A percentile compares a stretch with the other conserved stretches of the same genome.
Conservation (phyloP, 2,888 invertebrate genomes). For the Disparrhopalites patrizii region DNA sequence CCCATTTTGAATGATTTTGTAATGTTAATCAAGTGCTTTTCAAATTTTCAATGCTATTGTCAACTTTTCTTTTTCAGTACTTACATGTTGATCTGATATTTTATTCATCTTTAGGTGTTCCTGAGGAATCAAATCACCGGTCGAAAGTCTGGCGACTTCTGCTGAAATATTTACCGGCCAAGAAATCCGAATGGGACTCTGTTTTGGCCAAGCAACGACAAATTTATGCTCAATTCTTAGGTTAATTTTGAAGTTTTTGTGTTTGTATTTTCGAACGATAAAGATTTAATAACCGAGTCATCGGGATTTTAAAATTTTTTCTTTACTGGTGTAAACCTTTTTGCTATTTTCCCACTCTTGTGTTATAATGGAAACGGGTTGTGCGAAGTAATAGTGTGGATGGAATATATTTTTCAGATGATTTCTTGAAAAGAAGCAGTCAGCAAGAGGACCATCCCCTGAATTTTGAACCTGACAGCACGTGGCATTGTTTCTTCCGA, state of each 20-base stretch:
- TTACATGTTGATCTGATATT: not conserved
- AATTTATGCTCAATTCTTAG: conserved; percentile 75
- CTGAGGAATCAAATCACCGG: conserved; percentile 77
- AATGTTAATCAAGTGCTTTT: not conserved
- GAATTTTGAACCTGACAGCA: conserved; percentile 89
- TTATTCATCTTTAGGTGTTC: conserved; percentile 64
- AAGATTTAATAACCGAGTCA: not conserved
- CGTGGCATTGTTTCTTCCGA: conserved; percentile 93
- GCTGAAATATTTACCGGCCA: conserved; percentile 75
- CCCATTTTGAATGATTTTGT: not conserved
- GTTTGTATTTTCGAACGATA: not conserved
- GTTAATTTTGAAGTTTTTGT: conserved; percentile 52
- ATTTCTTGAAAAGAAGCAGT: conserved; percentile 9
- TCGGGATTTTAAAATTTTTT: too few relatives aligned
- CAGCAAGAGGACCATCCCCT: conserved; percentile 74
- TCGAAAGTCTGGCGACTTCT: conserved; percentile 84
- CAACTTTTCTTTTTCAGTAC: not conserved
- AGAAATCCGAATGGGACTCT: conserved; percentile 64
- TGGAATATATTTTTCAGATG: conserved; percentile 5
- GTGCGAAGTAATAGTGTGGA: not conserved
- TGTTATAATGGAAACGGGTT: too few relatives aligned
- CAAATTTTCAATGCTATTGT: not conserved
- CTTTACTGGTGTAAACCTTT: too few relatives aligned
- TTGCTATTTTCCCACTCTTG: too few relatives aligned
- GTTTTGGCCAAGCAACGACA: conserved; percentile 70